Evolutionary conservation across 2,888 invertebrate species (phyloP), one percentile per base, ranked within the genome.

Genomic region (Morpho achilles): DNA sequence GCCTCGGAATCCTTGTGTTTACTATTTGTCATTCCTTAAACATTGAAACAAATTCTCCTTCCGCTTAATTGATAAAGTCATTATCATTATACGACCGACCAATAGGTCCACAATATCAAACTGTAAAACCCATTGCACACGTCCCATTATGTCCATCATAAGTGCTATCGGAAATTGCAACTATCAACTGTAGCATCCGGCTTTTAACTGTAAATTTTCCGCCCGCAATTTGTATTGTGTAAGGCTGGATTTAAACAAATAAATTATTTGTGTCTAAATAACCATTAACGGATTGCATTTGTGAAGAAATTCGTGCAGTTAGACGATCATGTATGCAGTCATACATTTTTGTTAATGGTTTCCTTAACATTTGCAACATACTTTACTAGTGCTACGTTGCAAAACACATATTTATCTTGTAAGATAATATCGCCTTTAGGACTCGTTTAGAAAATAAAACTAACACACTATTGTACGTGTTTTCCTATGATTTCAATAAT

Each of bases 171-270:
- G 88, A 87, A 85, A 88, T 85, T 80, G 87, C 83, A 73, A 80
- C 84, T 83, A 84, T 87, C 87, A 82, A 79, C 74, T 72, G 67
- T 69, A 70, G 73, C 80, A 82, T 90, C 89, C 89, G 87, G 89
- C 82, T 87, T 87, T 89, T 87, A 87, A 87, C 80, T 86, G 79
- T 84, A 88, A 90, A 89, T 84, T 87, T 88, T 89, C 88, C 87
- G 87, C 77, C 82, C 74, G 85, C 82, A 83, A 87, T 89, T 87
- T 88, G 86, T 85, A 72, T 65, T 73, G 68, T 69, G 70, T 73
- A 69, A 75, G 68, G 71, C 63, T 46, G 56, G 60, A 63, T 63
- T 61, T 53, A 58, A 52, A 58, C 52, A 53, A 58, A 53, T 58
- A 58, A 41, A 44, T 43, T 47, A 39, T 50, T 54, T 54, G 50